phyloP scores from a whole-genome alignment of 2,113 vertebrate species.

The Scopus umbretta region DNA sequence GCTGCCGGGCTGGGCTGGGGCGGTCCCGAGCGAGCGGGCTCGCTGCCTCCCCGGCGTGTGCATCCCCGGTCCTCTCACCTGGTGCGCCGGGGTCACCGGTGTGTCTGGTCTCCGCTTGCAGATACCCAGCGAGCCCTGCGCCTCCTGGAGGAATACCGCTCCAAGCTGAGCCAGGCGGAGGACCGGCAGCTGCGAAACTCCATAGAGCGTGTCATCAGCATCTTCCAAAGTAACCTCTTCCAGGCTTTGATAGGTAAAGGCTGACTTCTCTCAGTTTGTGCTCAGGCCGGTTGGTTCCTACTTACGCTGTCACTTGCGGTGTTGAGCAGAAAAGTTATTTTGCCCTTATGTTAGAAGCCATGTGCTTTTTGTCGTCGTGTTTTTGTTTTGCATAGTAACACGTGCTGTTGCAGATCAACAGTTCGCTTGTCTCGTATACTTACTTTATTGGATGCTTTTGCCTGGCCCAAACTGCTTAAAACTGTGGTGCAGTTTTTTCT shows the following conservation, averaged over 20 bases:
- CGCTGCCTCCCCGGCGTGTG: neutral
- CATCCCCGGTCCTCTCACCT: neutral
- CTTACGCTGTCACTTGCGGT: neutral
- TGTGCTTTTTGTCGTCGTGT: neutral
- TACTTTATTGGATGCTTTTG: neutral
- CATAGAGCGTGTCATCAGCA: slow-evolving; percentile 94
- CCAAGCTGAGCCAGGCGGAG: slow-evolving; percentile 86
- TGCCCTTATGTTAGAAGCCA: neutral
- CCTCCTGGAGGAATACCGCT: slow-evolving; percentile 92
- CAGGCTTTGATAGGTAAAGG: slow-evolving; percentile 92
- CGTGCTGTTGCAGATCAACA: neutral
- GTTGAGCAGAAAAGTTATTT: neutral
- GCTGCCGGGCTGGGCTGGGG: neutral
- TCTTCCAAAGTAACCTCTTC: slow-evolving; percentile 98
- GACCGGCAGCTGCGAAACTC: slow-evolving; percentile 90
- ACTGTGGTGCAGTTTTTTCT: neutral
- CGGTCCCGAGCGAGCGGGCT: neutral
- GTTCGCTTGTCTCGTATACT: neutral
- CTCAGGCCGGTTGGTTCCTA: neutral
- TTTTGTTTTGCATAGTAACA: slow-evolving; percentile 12
- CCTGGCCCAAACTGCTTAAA: neutral
- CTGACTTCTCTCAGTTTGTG: neutral
- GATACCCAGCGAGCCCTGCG: slow-evolving; percentile 91
- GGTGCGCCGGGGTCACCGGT: neutral
- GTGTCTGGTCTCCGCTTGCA: slow-evolving; percentile 56